Conservation (phyloP, 2,797 vertebrate species). For the Diplodus puntazzo region DNA sequence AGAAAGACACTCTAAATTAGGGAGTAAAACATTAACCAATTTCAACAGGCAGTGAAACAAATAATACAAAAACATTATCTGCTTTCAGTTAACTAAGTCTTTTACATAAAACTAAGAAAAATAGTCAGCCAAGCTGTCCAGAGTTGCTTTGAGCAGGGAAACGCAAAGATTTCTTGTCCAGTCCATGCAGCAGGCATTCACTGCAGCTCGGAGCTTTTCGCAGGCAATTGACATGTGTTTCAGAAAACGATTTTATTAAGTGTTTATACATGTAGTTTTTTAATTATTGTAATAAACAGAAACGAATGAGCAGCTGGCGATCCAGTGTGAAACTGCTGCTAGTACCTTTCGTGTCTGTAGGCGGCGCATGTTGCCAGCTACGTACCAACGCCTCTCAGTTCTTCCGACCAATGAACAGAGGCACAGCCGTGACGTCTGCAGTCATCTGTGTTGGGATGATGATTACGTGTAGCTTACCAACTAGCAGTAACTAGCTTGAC, state of each 20-base stretch:
- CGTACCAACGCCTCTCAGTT: background rate
- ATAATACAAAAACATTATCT: background rate
- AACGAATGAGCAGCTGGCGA: background rate
- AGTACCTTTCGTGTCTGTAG: background rate
- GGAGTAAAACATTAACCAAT: too few species aligned
- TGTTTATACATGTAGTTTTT: background rate
- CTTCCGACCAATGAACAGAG: constrained; percentile 66
- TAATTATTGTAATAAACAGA: background rate
- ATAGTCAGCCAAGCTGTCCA: too few species aligned
- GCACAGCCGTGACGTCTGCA: constrained; percentile 54
- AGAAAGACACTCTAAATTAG: too few species aligned
- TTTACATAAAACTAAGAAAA: too few species aligned
- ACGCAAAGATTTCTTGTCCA: too few species aligned
- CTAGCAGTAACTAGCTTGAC: constrained; percentile 61
- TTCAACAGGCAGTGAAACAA: background rate
- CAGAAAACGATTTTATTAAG: too few species aligned
- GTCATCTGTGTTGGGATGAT: constrained; percentile 74
- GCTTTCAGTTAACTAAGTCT: background rate
- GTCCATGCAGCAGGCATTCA: too few species aligned
- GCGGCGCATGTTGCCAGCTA: background rate
- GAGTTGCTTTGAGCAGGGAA: too few species aligned
- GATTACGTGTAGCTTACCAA: constrained; percentile 82
- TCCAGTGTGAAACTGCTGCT: background rate
- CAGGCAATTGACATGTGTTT: too few species aligned
- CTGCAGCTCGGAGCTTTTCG: too few species aligned